phyloP scores from a whole-genome alignment of 35 echinoderm and acorn worm species.

The Apostichopus japonicus region DNA sequence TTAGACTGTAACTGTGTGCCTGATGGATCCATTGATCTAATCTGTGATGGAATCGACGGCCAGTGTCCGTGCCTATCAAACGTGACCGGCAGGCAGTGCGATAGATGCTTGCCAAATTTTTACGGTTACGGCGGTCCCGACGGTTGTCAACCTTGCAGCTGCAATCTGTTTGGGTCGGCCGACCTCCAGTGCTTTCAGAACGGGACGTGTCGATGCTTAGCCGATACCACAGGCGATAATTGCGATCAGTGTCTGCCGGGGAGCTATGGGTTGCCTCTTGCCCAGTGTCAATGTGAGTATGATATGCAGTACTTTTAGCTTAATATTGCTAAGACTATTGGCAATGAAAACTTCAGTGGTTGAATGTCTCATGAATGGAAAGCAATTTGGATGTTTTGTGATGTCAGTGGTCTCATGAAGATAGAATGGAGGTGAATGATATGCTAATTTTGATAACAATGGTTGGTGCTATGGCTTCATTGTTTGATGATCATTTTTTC shows the following conservation, averaged over 20 bases:
- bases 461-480: too few relatives aligned
- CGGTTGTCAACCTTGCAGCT: constrained; percentile 73
- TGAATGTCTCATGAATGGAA: too few relatives aligned
- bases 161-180: constrained; percentile 87
- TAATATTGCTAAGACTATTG: background rate
- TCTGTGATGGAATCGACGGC: constrained; percentile 70
- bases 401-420: too few relatives aligned
- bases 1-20: constrained; percentile 83
- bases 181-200: constrained; percentile 66
- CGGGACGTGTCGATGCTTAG: constrained; percentile 75
- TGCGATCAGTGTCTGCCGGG: constrained; percentile 79
- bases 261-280: constrained; percentile 74
- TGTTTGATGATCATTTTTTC: too few relatives aligned
- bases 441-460: too few relatives aligned
- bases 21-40: constrained; percentile 52
- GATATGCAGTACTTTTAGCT: background rate
- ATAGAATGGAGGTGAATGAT: too few relatives aligned
- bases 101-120: constrained; percentile 72
- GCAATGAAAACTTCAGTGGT: too few relatives aligned
- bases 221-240: constrained; percentile 63
- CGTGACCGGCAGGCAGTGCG: constrained; percentile 58
- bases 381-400: too few relatives aligned
- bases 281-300: constrained; percentile 76
- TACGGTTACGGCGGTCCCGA: constrained; percentile 57
- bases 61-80: constrained; percentile 91